phyloP scores from a whole-genome alignment of 2,797 vertebrate species.

The Parauchenoglanis ngamensis region DNA sequence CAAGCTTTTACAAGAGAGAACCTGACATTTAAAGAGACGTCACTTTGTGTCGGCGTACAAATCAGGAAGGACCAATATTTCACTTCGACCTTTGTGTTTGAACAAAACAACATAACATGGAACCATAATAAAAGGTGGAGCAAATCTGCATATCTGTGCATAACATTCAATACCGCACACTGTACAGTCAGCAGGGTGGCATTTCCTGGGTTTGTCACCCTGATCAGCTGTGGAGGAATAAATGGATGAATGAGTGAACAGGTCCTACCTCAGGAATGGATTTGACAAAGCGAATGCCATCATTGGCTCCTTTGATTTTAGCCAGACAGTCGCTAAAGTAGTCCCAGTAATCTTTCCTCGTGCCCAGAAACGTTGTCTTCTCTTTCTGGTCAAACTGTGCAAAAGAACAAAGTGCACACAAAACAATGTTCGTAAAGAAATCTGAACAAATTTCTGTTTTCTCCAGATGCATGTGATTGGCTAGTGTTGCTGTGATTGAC shows the following conservation, averaged over 20 bases:
- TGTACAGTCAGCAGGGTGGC: not conserved
- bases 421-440: not conserved
- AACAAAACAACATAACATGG: not conserved
- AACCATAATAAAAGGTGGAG: not conserved
- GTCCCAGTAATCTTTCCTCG: slow-evolving; percentile 97
- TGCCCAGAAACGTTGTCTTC: slow-evolving; percentile 89
- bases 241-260: not conserved
- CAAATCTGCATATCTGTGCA: no score
- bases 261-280: slow-evolving; percentile 85
- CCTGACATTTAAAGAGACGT: slow-evolving; percentile 17
- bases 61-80: slow-evolving; percentile 17
- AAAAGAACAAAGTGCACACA: not conserved
- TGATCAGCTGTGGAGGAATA: not conserved
- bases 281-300: slow-evolving; percentile 96
- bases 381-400: slow-evolving; percentile 94
- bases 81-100: not conserved
- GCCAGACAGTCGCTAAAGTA: slow-evolving; percentile 94
- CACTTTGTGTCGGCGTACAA: not conserved
- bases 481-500: no score
- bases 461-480: not conserved
- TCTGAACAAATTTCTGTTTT: not conserved
- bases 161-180: not conserved
- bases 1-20: not conserved
- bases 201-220: not conserved
- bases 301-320: slow-evolving; percentile 93